Conservation (phyloP, 2,113 vertebrate genomes). For the Eulacestoma nigropectus region DNA sequence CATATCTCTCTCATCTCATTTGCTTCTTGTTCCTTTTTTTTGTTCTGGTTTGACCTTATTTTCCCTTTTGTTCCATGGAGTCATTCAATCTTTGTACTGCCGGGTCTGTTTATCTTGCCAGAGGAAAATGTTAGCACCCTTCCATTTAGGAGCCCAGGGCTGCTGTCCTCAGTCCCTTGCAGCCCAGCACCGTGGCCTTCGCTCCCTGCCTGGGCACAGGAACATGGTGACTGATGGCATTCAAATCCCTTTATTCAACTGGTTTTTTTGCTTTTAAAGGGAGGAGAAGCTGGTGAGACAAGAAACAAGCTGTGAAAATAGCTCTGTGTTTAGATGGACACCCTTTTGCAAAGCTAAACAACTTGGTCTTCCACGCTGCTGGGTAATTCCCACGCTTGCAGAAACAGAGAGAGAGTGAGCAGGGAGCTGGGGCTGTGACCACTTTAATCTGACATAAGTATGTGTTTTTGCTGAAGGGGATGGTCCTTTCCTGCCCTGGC, state of each 20-base stretch:
- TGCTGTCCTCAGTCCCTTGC: background rate
- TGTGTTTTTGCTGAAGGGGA: constrained; percentile 3
- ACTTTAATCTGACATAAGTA: constrained; percentile 1
- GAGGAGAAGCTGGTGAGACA: background rate
- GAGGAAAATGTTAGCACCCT: constrained; percentile 25
- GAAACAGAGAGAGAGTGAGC: background rate
- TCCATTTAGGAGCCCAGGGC: background rate
- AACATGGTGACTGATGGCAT: background rate
- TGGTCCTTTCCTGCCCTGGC: constrained; percentile 18
- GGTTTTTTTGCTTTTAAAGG: background rate
- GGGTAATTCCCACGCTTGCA: background rate
- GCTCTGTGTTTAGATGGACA: background rate
- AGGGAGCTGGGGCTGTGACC: background rate
- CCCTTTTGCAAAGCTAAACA: background rate
- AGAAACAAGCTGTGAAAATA: constrained; percentile 15
- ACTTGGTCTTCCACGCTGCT: background rate
- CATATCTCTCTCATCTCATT: background rate
- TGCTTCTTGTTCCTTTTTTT: background rate
- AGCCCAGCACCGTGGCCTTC: background rate
- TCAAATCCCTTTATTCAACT: background rate
- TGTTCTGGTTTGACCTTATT: constrained; percentile 33
- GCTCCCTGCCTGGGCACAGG: rapidly evolving
- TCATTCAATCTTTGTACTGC: constrained; percentile 17
- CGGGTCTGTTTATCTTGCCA: constrained; percentile 27
- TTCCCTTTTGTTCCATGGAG: constrained; percentile 51